Conservation (phyloP, 2,797 vertebrate genomes). For the Macrochelys suwanniensis region DNA sequence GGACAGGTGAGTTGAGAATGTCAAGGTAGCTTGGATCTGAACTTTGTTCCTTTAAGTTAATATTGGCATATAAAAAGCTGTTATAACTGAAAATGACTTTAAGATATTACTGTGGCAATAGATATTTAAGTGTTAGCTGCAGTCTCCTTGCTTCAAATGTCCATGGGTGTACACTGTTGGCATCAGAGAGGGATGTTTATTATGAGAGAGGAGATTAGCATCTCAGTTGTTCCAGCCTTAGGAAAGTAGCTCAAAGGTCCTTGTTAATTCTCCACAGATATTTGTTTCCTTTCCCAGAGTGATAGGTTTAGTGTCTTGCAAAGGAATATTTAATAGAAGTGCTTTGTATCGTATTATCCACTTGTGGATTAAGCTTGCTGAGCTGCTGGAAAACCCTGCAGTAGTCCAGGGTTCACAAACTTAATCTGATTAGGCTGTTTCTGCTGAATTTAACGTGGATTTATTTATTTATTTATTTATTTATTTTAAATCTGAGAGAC, state of each 20-base stretch:
- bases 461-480: slow-evolving; percentile 64
- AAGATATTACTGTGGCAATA: not conserved
- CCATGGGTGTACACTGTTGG: slow-evolving; percentile 5
- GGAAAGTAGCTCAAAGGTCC: slow-evolving; percentile 6
- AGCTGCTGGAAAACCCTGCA: slow-evolving; percentile 55
- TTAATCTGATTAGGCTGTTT: slow-evolving; percentile 77
- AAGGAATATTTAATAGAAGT: slow-evolving; percentile 57
- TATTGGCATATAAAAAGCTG: not conserved
- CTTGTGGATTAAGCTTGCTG: slow-evolving; percentile 65
- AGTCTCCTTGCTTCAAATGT: slow-evolving; percentile 20
- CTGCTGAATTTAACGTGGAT: slow-evolving; percentile 71
- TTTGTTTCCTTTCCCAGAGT: slow-evolving; percentile 60
- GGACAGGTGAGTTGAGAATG: too few species aligned
- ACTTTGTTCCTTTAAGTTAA: not conserved
- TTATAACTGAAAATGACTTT: not conserved
- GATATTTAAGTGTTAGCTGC: not conserved
- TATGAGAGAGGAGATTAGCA: slow-evolving; percentile 38
- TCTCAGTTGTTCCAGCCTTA: not conserved
- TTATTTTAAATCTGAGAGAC: slow-evolving; percentile 70
- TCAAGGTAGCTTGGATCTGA: not conserved
- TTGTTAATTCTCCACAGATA: slow-evolving; percentile 59
- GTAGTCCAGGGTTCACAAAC: slow-evolving; percentile 66
- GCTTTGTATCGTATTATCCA: slow-evolving; percentile 56
- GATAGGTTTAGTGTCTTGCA: slow-evolving; percentile 64
- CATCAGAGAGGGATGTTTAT: slow-evolving; percentile 9